Evolutionary conservation across 2,888 invertebrate genomes (phyloP).

Genomic region (Rhingia campestris): DNA sequence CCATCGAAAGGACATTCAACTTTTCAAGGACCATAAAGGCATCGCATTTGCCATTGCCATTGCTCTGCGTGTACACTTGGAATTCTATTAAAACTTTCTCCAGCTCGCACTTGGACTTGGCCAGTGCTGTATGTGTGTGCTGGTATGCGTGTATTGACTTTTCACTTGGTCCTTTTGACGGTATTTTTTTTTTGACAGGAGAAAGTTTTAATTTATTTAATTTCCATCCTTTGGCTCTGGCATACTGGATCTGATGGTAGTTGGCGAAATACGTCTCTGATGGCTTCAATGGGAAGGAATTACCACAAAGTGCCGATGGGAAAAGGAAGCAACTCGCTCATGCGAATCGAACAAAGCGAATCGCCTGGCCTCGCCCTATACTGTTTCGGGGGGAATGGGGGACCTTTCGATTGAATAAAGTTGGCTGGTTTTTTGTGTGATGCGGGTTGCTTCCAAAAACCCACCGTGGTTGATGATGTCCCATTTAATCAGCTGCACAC

Average conservation of each 20-base stretch:
- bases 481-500: slow-evolving; percentile 70
- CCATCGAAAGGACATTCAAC: slow-evolving; percentile 64
- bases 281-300: slow-evolving; percentile 66
- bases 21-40: slow-evolving; percentile 50
- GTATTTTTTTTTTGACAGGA: slow-evolving; percentile 45
- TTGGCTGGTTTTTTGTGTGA: slow-evolving; percentile 19
- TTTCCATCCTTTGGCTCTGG: slow-evolving; percentile 52
- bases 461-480: slow-evolving; percentile 59
- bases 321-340: slow-evolving; percentile 63
- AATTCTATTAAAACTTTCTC: slow-evolving; percentile 72
- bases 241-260: slow-evolving; percentile 18
- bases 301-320: slow-evolving; percentile 71
- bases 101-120: slow-evolving; percentile 44
- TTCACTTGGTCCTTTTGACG: slow-evolving; percentile 66
- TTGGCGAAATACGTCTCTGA: slow-evolving; percentile 30
- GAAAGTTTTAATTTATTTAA: slow-evolving; percentile 73
- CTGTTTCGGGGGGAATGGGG: slow-evolving; percentile 9
- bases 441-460: slow-evolving; percentile 35
- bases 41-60: slow-evolving; percentile 15
- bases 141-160: slow-evolving; percentile 65
- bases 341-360: slow-evolving; percentile 66
- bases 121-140: slow-evolving; percentile 2
- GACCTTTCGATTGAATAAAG: slow-evolving; percentile 60
- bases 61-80: slow-evolving; percentile 62
- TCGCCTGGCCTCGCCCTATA: slow-evolving; percentile 50